These are phyloP conservation scores for Acronicta leporina DNA, from an alignment of 2,888 invertebrate species.

Conservation along the genomic window DNA sequence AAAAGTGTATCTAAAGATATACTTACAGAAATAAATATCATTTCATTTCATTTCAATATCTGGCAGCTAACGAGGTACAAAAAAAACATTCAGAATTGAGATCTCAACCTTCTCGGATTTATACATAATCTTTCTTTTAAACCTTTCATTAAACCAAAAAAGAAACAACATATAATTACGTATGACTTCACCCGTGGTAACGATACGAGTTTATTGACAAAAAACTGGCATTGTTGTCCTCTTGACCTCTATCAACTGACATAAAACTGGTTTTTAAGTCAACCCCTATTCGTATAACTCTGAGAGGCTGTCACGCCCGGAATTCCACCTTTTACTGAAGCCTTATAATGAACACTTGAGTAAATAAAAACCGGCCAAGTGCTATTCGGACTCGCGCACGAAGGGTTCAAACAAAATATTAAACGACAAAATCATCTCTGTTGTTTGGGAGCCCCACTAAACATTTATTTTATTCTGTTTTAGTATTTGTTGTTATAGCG, in stretches of 20 bases:
- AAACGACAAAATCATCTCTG: too few species aligned
- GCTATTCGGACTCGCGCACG: too few species aligned
- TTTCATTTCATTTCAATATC: too few species aligned
- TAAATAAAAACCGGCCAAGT: too few species aligned
- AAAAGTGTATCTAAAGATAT: too few species aligned
- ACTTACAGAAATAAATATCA: too few species aligned
- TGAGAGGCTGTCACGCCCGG: neutral
- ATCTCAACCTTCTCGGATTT: neutral
- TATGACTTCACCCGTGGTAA: neutral
- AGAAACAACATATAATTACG: neutral
- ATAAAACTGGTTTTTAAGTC: constrained; percentile 1
- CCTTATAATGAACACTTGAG: too few species aligned
- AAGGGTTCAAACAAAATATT: too few species aligned
- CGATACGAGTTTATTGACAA: constrained; percentile 1
- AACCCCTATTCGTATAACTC: constrained; percentile 3
- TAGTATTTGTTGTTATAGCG: too few species aligned
- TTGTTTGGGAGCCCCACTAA: too few species aligned
- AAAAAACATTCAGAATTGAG: neutral
- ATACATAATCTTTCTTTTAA: neutral
- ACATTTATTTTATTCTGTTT: too few species aligned
- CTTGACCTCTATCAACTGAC: constrained; percentile 6
- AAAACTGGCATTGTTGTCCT: neutral
- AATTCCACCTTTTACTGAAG: too few species aligned
- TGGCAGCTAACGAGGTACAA: neutral
- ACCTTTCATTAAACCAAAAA: constrained; percentile 7